Evolutionary conservation across 92 coral and sea anemone genomes (phyloP), one percentile per base, ranked within the genome.

Genomic region (Zoanthus gigantus): DNA sequence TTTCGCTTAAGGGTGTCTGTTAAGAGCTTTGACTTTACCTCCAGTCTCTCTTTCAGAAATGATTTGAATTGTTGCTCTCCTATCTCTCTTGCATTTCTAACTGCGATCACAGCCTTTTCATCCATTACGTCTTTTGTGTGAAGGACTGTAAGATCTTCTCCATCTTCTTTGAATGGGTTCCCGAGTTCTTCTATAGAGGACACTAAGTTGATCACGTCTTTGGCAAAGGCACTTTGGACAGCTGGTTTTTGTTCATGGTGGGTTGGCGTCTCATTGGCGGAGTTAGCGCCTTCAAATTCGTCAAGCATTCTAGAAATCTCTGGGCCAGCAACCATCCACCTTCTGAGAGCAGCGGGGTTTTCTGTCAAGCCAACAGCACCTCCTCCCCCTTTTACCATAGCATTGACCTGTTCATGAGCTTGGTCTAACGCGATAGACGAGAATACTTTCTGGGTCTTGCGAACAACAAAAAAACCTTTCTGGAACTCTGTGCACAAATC

Each of bases 261-360:
- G 31, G 44, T 68, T 69, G 74, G 37, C 12, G 45, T 10, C 34
- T 79, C 76, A 46, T 30, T 83, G 14, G 82, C 57, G 46, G 77
- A 53, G 73, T 34, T 71, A 44, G 14, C 61, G 54, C n/a, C 82
- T 72, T 93, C 88, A n/a, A 92, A 92, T 72, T 92, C 89, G 47
- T 71, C 76, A 58, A 90, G 68, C 91, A 90, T 93, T 80, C 90
- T 18, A 11, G 76, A 6, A 29, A 90, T 50, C 61, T 93, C 95
- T 53, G 86, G 93, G n/a, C 88, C 95, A 66, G 92, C 90, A 7
- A 83, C 85, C 90, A 93, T 90, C 93, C 95, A 93, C 88, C 92
- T 88, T 84, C 90, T 72, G 5, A 93, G 84, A 15, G 93, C 93
- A 44, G 90, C 83, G 6, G 95, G 93, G 77, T 88, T 93, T 54